These are phyloP conservation scores for Sebastes trivittatus DNA, from an alignment of 2,797 vertebrate genomes.

Conservation along the genomic window DNA sequence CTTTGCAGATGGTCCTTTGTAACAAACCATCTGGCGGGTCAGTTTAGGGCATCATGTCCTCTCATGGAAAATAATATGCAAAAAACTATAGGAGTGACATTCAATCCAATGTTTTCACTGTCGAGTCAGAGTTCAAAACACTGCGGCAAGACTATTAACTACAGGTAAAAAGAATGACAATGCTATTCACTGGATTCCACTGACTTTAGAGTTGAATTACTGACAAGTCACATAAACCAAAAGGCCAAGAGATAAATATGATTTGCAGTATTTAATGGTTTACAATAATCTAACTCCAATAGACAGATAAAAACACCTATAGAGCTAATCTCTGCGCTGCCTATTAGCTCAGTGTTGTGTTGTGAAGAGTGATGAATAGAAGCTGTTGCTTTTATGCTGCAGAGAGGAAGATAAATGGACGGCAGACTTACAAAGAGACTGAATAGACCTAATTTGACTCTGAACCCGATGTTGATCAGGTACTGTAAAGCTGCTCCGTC, in stretches of 20 bases:
- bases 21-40: too few species aligned
- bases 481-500: constrained; percentile 35
- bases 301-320: background rate
- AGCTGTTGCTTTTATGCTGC: constrained; percentile 12
- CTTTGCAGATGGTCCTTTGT: too few species aligned
- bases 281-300: background rate
- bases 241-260: background rate
- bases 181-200: background rate
- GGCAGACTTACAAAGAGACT: constrained; percentile 36
- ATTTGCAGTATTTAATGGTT: background rate
- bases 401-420: constrained; percentile 15
- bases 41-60: background rate
- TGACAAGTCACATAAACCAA: background rate
- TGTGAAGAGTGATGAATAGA: constrained; percentile 4
- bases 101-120: background rate
- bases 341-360: constrained; percentile 2
- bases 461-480: constrained; percentile 40
- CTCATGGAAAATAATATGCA: background rate
- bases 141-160: background rate
- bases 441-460: constrained; percentile 54
- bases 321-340: background rate
- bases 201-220: background rate
- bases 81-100: background rate
- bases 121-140: background rate
- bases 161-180: background rate